A percentile compares a stretch with the other conserved stretches of the same genome.
Conservation (phyloP, 2,113 vertebrate genomes). For the Baryphthengus martii region DNA sequence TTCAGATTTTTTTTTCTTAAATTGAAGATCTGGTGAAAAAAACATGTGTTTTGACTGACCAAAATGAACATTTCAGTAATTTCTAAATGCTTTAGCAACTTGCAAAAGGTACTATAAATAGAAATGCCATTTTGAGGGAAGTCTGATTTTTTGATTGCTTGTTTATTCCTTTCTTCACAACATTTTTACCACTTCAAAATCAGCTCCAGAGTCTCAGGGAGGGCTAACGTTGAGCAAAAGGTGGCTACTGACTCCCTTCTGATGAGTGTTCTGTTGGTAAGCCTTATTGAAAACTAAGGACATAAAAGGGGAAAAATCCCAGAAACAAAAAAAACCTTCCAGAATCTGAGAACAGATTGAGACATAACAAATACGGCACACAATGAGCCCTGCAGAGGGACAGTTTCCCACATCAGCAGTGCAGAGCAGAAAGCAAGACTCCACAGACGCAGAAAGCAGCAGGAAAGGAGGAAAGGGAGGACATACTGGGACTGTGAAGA, state of each 20-base stretch:
- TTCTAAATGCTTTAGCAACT: not conserved
- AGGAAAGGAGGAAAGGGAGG: accelerated
- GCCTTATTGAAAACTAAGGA: not conserved
- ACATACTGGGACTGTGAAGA: not conserved
- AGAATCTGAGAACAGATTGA: not conserved
- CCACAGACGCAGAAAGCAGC: not conserved
- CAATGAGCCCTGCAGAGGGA: accelerated
- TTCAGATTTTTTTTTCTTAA: not conserved
- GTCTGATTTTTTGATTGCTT: constrained; percentile 4
- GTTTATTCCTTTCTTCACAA: not conserved
- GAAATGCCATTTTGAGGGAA: not conserved
- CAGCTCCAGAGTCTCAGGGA: not conserved
- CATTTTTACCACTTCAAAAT: not conserved
- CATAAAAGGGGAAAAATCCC: not conserved
- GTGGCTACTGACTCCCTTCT: not conserved
- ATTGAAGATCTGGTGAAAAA: not conserved
- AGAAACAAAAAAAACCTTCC: not conserved
- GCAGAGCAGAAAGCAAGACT: not conserved
- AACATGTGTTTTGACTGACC: no score
- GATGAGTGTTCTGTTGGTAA: not conserved
- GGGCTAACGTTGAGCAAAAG: not conserved
- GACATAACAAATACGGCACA: not conserved
- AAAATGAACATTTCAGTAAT: no score
- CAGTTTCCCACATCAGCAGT: not conserved
- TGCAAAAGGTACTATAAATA: not conserved